Percentiles rank a stretch among this genome's conserved stretches.
Conservation (phyloP, 2,888 invertebrate genomes). For the Athrips mouffetella region DNA sequence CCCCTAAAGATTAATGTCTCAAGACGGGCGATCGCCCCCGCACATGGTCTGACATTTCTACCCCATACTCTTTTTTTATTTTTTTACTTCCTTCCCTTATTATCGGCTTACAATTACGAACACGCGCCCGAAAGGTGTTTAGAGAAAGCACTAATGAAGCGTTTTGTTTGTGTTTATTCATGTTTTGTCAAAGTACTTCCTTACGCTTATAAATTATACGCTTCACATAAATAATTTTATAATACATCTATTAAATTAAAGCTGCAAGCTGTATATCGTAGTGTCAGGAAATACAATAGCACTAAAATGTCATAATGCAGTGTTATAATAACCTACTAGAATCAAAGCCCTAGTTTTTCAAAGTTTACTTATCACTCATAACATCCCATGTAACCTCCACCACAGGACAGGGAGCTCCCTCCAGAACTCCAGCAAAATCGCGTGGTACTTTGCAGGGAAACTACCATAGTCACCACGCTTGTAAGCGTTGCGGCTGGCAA, state of each 20-base stretch:
- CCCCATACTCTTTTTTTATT: constrained; percentile 18
- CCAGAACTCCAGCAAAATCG: too few relatives aligned
- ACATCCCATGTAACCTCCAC: too few relatives aligned
- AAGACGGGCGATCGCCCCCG: constrained; percentile 17
- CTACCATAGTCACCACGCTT: too few relatives aligned
- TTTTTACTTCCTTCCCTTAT: constrained; percentile 20
- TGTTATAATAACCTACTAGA: too few relatives aligned
- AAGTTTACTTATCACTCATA: too few relatives aligned
- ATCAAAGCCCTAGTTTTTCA: too few relatives aligned
- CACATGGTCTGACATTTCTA: constrained; percentile 34
- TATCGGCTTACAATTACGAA: constrained; percentile 19
- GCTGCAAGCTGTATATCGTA: not conserved
- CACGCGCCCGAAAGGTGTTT: constrained; percentile 21
- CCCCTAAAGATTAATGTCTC: constrained; percentile 24
- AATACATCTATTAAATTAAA: not conserved
- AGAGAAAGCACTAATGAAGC: constrained; percentile 22
- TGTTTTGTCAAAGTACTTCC: not conserved
- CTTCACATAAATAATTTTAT: not conserved
- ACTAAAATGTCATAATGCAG: too few relatives aligned
- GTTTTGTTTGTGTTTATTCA: constrained; percentile 14
- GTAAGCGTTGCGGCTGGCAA: too few relatives aligned
- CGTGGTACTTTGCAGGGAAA: too few relatives aligned
- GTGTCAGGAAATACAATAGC: too few relatives aligned
- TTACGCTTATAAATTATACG: constrained; percentile 38
- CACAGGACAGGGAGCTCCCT: too few relatives aligned